phyloP scores from a whole-genome alignment of 2,113 vertebrate genomes.

The Mirounga angustirostris region DNA sequence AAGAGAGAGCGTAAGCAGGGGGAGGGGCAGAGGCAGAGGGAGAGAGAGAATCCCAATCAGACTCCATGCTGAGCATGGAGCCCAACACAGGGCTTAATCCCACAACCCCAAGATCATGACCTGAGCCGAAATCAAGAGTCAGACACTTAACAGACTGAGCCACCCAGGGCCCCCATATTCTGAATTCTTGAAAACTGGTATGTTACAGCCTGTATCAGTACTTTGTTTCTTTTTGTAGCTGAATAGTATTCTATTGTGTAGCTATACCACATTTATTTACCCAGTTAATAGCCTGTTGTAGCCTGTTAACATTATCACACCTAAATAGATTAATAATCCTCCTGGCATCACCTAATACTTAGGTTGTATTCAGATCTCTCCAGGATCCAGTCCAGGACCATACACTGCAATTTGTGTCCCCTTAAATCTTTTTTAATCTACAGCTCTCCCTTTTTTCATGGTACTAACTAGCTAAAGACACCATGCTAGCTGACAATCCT shows the following conservation, averaged over 20 bases:
- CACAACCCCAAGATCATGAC: neutral
- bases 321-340: neutral
- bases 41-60: neutral
- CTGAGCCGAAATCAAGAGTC: neutral
- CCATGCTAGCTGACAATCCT: neutral
- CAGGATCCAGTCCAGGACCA: neutral
- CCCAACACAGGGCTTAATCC: neutral
- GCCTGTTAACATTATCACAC: neutral
- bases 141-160: neutral
- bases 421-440: neutral
- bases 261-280: neutral
- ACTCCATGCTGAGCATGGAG: neutral
- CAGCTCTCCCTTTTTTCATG: neutral
- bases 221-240: neutral
- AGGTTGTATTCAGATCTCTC: neutral
- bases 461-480: neutral
- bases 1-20: neutral
- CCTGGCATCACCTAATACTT: neutral
- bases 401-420: neutral
- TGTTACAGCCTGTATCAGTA: neutral
- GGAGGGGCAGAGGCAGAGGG: neutral
- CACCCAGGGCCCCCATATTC: neutral
- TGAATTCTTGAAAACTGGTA: neutral
- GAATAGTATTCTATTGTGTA: neutral
- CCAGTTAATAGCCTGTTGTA: neutral